Percentiles rank a stretch among this genome's conserved stretches.
Conservation (phyloP, 2,113 vertebrate species). For the Pollachius pollachius region DNA sequence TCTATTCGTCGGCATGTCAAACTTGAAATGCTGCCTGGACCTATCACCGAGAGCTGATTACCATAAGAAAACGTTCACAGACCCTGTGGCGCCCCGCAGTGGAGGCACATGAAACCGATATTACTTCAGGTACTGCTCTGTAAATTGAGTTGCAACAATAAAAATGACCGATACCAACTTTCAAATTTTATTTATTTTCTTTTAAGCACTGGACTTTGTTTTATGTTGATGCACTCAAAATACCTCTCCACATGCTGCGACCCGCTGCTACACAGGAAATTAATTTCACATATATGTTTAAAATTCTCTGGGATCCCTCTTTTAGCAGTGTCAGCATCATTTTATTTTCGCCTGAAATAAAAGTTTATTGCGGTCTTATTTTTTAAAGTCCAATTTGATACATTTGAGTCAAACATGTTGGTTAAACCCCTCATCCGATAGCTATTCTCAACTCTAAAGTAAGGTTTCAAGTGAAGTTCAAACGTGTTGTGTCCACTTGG, state of each 20-base stretch:
- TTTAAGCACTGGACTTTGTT: slow-evolving; percentile 41
- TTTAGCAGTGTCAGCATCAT: slow-evolving; percentile 14
- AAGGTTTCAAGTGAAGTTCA: neutral
- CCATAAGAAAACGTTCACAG: slow-evolving; percentile 25
- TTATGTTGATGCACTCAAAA: slow-evolving; percentile 44
- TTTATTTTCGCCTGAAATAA: slow-evolving; percentile 23
- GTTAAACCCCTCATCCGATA: neutral
- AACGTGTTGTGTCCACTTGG: slow-evolving; percentile 20
- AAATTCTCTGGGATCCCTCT: slow-evolving; percentile 18
- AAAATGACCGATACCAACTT: slow-evolving; percentile 39
- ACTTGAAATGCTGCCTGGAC: slow-evolving; percentile 3
- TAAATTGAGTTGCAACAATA: slow-evolving; percentile 50
- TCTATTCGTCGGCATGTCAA: slow-evolving; percentile 38
- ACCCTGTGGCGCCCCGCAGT: slow-evolving; percentile 65
- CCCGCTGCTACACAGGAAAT: slow-evolving; percentile 27
- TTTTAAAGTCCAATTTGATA: neutral
- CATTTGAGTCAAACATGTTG: neutral
- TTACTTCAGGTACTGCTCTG: slow-evolving; percentile 17
- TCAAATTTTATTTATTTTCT: slow-evolving; percentile 36
- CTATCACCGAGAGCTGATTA: slow-evolving; percentile 38
- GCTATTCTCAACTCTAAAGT: too few species aligned
- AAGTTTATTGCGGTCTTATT: neutral
- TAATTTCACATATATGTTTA: slow-evolving; percentile 23
- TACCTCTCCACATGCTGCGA: slow-evolving; percentile 30
- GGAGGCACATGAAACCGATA: slow-evolving; percentile 57